Evolutionary conservation across 1,140 invertebrate genomes (phyloP), one percentile per base, ranked within the genome.

Genomic region (Hycleus cichorii): DNA sequence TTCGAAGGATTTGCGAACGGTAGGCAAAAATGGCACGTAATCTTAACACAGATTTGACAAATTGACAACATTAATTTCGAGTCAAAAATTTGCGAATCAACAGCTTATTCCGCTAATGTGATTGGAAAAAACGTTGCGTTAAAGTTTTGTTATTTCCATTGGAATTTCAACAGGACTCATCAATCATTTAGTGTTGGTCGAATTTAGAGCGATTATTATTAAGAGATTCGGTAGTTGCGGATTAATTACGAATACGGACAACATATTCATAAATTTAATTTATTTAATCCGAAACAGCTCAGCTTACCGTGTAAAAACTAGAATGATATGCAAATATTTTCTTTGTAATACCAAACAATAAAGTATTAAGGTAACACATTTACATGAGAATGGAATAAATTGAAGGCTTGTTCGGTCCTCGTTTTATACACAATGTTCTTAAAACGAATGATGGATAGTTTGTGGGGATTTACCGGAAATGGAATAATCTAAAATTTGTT

Each of bases 361-460:
- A 60, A 48, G 56, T 57, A 63, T 63, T 63, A 60, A 63, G 61
- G 61, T 63, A 58, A 63, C 58, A 53, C 47, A 63, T 63, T 63
- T 63, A 63, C 61, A 63, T 63, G 58, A 63, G 61, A 63, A 63
- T 63, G 58, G 61, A 63, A 63, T 63, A 63, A 63, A 63, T 63
- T 63, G 52, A 47, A 25, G 47, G 54, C 52, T 58, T 32, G 40
- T 46, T 54, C 12, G 11, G 18, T 57, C 18, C n/a, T 32, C 46
- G 10, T 43, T 27, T 25, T 12, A 25, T 25, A 10, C 40, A 49
- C 39, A 27, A 38, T 32, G 32, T 32, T 32, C 7, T 4, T 32
- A 7, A 18, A 32, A 7, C 7, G 26, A 49, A 49, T 53, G 51
- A 53, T 53, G 51, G 51, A 53, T 53, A 26, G 51, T 25, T 9